A percentile compares a stretch with the other conserved stretches of the same genome.
Evolutionary conservation across 2,888 invertebrate species (phyloP).

Genomic region (Cataglyphis livida): DNA sequence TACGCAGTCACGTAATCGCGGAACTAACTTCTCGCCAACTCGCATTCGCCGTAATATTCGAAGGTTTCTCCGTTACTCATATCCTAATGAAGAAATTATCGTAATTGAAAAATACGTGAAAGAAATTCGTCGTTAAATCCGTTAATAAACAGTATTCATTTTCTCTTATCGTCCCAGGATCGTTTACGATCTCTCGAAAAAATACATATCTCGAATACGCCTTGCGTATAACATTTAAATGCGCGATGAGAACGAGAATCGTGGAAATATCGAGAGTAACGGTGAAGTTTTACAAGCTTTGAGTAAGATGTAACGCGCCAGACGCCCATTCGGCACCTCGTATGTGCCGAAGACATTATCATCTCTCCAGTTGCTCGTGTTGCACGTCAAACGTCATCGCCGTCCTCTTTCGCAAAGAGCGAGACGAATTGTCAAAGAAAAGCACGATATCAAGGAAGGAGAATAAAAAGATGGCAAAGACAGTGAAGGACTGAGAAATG

Average conservation of each 20-base stretch:
- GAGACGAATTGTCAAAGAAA: not conserved
- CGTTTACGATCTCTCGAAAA: not conserved
- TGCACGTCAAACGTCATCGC: not conserved
- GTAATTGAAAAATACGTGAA: not conserved
- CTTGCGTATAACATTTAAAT: not conserved
- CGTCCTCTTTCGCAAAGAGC: constrained; percentile 20
- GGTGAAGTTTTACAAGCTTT: constrained; percentile 28
- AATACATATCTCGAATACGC: not conserved
- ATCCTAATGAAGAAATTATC: not conserved
- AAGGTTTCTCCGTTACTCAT: not conserved
- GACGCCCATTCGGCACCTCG: constrained; percentile 45
- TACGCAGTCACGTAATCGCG: not conserved
- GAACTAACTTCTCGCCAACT: not conserved
- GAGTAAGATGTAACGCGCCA: constrained; percentile 33
- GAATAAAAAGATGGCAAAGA: not conserved
- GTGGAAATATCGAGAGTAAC: constrained; percentile 6
- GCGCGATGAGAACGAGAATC: not conserved
- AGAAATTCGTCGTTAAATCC: not conserved
- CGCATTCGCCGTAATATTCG: not conserved
- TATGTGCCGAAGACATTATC: not conserved
- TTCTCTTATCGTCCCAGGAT: not conserved
- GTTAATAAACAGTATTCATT: not conserved
- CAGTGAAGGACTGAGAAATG: constrained; percentile 9
- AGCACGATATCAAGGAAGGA: constrained; percentile 4
- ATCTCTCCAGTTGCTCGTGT: not conserved